Percentiles rank a stretch among this genome's conserved stretches.
These are phyloP conservation scores for Cordylochernes scorpioides DNA, from an alignment of 2,888 invertebrate genomes.

Conservation along the genomic window DNA sequence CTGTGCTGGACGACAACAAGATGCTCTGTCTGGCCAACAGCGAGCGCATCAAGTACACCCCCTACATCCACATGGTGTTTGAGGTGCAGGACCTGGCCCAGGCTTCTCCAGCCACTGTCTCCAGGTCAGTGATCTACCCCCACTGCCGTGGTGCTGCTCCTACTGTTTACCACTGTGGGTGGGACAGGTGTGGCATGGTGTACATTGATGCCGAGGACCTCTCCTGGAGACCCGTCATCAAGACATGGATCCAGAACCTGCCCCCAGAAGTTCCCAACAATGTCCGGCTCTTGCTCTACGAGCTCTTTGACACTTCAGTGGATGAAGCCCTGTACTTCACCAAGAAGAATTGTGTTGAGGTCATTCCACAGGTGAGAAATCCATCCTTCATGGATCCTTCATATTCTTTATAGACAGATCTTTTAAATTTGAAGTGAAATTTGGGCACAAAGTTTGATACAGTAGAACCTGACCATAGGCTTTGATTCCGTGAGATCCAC, in stretches of 20 bases:
- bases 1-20: not conserved
- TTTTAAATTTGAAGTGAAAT: too few relatives aligned
- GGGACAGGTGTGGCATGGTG: constrained; percentile 1
- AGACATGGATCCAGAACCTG: not conserved
- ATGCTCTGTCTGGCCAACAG: not conserved
- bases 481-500: too few relatives aligned
- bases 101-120: not conserved
- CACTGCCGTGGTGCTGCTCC: too few relatives aligned
- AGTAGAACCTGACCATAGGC: too few relatives aligned
- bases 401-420: too few relatives aligned
- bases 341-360: not conserved
- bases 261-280: not conserved
- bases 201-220: not conserved
- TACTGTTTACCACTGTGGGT: too few relatives aligned
- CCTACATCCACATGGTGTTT: not conserved
- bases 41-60: not conserved
- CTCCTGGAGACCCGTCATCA: not conserved
- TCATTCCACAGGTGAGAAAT: not conserved
- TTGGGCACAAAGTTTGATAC: too few relatives aligned
- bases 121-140: too few relatives aligned
- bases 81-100: not conserved
- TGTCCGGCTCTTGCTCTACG: not conserved
- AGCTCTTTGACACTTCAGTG: not conserved
- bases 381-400: too few relatives aligned
- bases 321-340: not conserved